A percentile compares a stretch with the other conserved stretches of the same genome.
phyloP scores from a whole-genome alignment of 1,140 invertebrate species.

The Aphelenchoides besseyi region DNA sequence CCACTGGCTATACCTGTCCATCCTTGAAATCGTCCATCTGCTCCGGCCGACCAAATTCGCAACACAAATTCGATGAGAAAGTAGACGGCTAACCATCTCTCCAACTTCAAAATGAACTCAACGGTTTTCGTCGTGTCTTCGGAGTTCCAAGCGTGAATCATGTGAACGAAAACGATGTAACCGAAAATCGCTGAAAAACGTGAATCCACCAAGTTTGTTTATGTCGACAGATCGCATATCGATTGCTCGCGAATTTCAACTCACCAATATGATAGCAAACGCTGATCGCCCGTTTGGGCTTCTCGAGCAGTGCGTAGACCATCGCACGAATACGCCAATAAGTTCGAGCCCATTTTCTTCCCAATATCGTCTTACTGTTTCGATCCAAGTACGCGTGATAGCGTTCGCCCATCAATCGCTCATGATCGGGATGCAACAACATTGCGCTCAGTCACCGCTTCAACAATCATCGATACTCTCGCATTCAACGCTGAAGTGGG shows the following conservation, averaged over 20 bases:
- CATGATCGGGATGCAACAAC: background rate
- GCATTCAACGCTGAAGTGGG: background rate
- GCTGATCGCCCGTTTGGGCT: constrained; percentile 12
- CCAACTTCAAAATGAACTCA: constrained; percentile 4
- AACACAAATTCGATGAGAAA: constrained; percentile 42
- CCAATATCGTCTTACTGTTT: background rate
- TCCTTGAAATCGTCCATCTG: constrained; percentile 39
- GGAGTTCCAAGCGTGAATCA: constrained; percentile 13
- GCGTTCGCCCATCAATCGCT: background rate
- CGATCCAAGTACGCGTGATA: background rate
- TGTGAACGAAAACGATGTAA: constrained; percentile 30
- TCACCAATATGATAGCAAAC: constrained; percentile 24
- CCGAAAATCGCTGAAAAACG: constrained; percentile 23
- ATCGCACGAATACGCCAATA: background rate
- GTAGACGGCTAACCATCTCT: constrained; percentile 39
- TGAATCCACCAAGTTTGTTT: background rate
- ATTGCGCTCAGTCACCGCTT: background rate
- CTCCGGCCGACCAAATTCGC: constrained; percentile 39
- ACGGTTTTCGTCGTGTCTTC: background rate
- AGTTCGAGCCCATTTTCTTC: background rate
- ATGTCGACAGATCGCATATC: background rate
- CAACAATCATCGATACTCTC: background rate
- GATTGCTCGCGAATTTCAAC: background rate
- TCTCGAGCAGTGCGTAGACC: constrained; percentile 16
- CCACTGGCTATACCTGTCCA: constrained; percentile 25